These are phyloP conservation scores for Hippocampus comes DNA, from an alignment of 2,113 vertebrate genomes.

Conservation along the genomic window DNA sequence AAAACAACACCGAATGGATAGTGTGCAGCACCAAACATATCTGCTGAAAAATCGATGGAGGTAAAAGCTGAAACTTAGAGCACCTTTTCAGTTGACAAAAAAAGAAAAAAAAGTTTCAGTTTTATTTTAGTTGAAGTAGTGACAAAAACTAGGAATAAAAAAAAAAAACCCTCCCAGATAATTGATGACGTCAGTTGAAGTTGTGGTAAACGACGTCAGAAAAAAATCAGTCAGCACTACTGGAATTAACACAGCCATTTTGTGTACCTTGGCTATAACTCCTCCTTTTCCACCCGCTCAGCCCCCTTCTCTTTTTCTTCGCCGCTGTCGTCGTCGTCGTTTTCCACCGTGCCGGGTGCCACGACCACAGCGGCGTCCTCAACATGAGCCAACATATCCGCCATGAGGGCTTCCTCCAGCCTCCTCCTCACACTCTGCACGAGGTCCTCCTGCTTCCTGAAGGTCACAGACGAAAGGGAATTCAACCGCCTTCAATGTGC, in stretches of 20 bases:
- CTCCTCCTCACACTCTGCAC: slow-evolving; percentile 91
- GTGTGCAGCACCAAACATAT: slow-evolving; percentile 44
- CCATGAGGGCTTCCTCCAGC: slow-evolving; percentile 93
- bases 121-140: slow-evolving; percentile 28
- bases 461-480: slow-evolving; percentile 1
- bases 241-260: neutral
- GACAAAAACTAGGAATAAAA: neutral
- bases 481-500: neutral
- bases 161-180: slow-evolving; percentile 31
- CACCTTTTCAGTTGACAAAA: slow-evolving; percentile 39
- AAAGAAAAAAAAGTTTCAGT: slow-evolving; percentile 26
- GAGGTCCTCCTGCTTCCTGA: slow-evolving; percentile 93
- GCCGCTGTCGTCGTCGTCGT: slow-evolving; percentile 41
- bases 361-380: slow-evolving; percentile 80
- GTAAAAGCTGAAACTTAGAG: slow-evolving; percentile 56
- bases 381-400: slow-evolving; percentile 91
- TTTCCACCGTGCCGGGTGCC: slow-evolving; percentile 58
- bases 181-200: slow-evolving; percentile 23
- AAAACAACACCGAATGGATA: slow-evolving; percentile 44
- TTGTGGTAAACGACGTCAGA: slow-evolving; percentile 33
- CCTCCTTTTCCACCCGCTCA: slow-evolving; percentile 76
- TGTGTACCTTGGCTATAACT: slow-evolving; percentile 79
- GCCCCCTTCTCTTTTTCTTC: slow-evolving; percentile 73
- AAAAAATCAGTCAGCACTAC: slow-evolving; percentile 4
- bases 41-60: slow-evolving; percentile 43